Base-by-base conservation (phyloP, 37 sponge, comb jelly and placozoan species). In the Oscarella lobularis region DNA sequence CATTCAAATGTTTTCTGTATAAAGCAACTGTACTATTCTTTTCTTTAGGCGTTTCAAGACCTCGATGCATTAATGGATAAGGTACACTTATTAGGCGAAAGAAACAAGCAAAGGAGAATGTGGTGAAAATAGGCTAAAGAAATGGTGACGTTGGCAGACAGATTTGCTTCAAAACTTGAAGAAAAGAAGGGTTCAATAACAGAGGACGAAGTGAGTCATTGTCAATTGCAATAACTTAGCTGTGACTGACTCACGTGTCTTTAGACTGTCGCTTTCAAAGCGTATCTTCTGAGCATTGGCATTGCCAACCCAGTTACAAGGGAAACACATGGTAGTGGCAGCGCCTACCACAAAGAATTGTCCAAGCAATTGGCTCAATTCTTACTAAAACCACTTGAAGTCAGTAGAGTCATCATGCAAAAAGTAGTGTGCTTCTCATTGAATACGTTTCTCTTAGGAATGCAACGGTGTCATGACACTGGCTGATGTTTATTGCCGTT, bases 271-370 rank as follows among this genome's bases (percentile, higher is more conserved):
- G 86, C 83, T 60, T 90, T 96, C 74, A 92, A 92, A 67, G 83
- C 98, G 3, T 82, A 80, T 38, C 83, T 97, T 0, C 85, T 97
- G 36, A 93, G 94, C 82, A 89, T 90, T 2, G 98, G 98, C 20
- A 97, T 97, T 36, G 86, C 90, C 27, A 93, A 97, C 67, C 98
- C 98, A 3, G 98, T 97, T 5, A 97, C 98, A 34, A 86, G 73
- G 90, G 96, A 95, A 71, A 86, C 88, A 3, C 91, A 97, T 81
- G 98, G 94, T 14, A 82, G 84, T 74, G 85, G 86, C 2, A 87
- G 89, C 4, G 41, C 38, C 3, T 97, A 97, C 48, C 98, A 97
- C 79, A 84, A 85, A 38, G 87, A 90, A 72, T 83, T 97, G 4
- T 86, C 94, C 0, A 90, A 84, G 67, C 84, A 97, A 71, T 66